These are phyloP conservation scores for Plutella xylostella DNA, from an alignment of 2,888 invertebrate species.

Conservation along the genomic window DNA sequence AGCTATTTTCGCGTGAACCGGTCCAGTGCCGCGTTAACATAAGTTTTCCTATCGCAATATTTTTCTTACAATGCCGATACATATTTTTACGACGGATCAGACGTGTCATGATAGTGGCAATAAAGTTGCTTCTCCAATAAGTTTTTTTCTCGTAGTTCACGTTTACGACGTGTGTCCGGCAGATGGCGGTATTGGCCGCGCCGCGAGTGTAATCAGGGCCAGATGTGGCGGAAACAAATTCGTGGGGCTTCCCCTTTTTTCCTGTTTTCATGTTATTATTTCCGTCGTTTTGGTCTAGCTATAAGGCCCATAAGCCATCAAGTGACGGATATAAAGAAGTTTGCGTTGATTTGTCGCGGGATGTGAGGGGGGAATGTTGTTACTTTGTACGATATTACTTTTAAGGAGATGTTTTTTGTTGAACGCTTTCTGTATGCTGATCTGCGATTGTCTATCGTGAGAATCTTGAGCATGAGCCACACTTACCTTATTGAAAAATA, in stretches of 20 bases:
- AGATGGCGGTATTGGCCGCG: not conserved
- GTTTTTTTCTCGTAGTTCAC: slow-evolving; percentile 5
- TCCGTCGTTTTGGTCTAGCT: not conserved
- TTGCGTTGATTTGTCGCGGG: not conserved
- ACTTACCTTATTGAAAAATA: too few species aligned
- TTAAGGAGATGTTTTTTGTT: not conserved
- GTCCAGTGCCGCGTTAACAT: slow-evolving; percentile 7
- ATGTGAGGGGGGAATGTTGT: not conserved
- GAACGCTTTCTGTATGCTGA: too few species aligned
- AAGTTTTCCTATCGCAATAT: slow-evolving; percentile 6
- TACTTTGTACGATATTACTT: not conserved
- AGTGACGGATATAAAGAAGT: too few species aligned
- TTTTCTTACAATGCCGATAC: slow-evolving; percentile 8
- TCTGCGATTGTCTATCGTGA: too few species aligned
- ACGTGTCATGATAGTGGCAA: slow-evolving; percentile 7
- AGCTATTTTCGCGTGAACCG: slow-evolving; percentile 3
- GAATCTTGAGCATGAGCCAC: too few species aligned
- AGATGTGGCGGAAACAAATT: slow-evolving; percentile 1
- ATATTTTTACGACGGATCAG: slow-evolving; percentile 10
- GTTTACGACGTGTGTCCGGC: slow-evolving; percentile 5
- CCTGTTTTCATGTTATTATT: not conserved
- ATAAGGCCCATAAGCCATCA: too few species aligned
- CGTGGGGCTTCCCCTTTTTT: not conserved
- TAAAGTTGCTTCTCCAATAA: slow-evolving; percentile 8
- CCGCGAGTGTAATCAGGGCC: not conserved